These are phyloP conservation scores for Vicugna pacos DNA, from an alignment of 2,113 vertebrate species.

Conservation along the genomic window DNA sequence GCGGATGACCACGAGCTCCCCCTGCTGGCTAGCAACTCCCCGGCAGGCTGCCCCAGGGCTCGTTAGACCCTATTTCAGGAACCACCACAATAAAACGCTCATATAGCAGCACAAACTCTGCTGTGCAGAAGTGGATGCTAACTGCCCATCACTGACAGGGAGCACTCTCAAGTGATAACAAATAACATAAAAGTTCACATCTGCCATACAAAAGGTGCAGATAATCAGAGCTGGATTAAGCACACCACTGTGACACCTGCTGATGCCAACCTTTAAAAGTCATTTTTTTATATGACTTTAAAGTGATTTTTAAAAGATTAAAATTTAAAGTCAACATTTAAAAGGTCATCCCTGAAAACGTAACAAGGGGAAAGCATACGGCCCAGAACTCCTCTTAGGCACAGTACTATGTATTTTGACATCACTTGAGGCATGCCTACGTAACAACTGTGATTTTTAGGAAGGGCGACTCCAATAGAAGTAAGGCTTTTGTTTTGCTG, in stretches of 20 bases:
- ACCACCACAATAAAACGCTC: background rate
- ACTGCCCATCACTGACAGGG: background rate
- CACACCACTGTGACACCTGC: background rate
- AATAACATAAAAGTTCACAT: background rate
- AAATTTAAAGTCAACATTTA: background rate
- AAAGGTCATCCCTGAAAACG: background rate
- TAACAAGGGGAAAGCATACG: background rate
- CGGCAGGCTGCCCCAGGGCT: background rate
- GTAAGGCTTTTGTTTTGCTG: background rate
- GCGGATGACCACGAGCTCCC: background rate
- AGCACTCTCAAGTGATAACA: background rate
- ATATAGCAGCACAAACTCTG: background rate
- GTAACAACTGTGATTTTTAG: background rate
- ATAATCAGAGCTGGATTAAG: background rate
- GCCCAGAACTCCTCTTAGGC: background rate
- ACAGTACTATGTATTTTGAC: background rate
- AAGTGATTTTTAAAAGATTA: slow-evolving; percentile 24
- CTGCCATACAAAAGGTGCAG: background rate
- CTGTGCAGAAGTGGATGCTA: background rate
- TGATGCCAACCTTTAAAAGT: background rate
- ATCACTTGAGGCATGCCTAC: background rate
- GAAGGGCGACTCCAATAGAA: background rate
- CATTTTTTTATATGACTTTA: background rate
- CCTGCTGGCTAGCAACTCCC: slow-evolving; percentile 51
- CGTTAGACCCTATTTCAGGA: background rate